phyloP scores from a whole-genome alignment of 35 echinoderm and acorn worm species.

The Diadema setosum region DNA sequence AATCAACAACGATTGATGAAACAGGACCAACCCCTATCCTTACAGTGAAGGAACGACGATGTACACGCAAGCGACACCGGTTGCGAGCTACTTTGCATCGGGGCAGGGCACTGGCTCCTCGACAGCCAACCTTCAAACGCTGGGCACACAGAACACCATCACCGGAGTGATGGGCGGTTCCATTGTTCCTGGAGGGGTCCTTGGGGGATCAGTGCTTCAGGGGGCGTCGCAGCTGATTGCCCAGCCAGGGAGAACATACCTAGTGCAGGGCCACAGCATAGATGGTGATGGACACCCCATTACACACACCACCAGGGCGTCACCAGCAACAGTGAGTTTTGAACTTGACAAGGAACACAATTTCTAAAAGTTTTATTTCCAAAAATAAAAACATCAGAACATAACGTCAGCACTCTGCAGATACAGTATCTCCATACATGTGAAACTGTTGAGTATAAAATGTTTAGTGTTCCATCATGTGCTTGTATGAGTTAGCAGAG shows the following conservation, averaged over 20 bases:
- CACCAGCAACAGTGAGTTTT: slow-evolving; percentile 93
- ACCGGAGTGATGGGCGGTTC: slow-evolving; percentile 50
- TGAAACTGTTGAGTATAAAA: no score
- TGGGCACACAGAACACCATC: slow-evolving; percentile 62
- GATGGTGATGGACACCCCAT: slow-evolving; percentile 87
- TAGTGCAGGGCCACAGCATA: slow-evolving; percentile 79
- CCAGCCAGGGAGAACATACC: slow-evolving; percentile 80
- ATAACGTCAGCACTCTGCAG: no score
- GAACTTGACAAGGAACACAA: background rate
- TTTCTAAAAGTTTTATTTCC: no score
- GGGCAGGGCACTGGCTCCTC: slow-evolving; percentile 15
- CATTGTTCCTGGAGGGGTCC: slow-evolving; percentile 32
- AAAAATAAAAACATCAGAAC: no score
- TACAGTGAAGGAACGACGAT: slow-evolving; percentile 97
- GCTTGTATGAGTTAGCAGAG: no score
- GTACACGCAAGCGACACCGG: slow-evolving; percentile 92
- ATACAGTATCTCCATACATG: no score
- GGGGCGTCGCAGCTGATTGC: slow-evolving; percentile 81
- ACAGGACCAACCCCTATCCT: slow-evolving; percentile 99
- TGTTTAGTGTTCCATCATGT: no score
- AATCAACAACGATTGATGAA: slow-evolving; percentile 30
- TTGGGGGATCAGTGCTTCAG: slow-evolving; percentile 62
- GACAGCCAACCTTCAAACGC: slow-evolving; percentile 70
- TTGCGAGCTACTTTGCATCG: slow-evolving; percentile 75
- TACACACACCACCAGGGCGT: slow-evolving; percentile 95